phyloP scores from a whole-genome alignment of 2,888 invertebrate species.

The Drosophila siamana region DNA sequence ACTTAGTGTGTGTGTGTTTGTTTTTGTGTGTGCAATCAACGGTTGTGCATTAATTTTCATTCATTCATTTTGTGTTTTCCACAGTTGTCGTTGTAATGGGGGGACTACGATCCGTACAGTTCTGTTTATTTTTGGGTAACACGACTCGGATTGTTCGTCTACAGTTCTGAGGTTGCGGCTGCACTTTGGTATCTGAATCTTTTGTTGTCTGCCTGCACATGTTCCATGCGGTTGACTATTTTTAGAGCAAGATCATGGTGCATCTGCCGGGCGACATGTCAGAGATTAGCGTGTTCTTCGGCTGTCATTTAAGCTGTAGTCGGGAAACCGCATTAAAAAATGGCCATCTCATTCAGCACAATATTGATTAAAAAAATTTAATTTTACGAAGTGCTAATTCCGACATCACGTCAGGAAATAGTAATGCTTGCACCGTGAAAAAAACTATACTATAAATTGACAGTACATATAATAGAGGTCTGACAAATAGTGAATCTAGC shows the following conservation, averaged over 20 bases:
- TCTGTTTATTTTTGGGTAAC: slow-evolving; percentile 34
- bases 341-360: not conserved
- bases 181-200: slow-evolving; percentile 22
- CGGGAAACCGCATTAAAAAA: not conserved
- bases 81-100: not conserved
- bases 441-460: not conserved
- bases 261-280: slow-evolving; percentile 34
- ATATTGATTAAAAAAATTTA: not conserved
- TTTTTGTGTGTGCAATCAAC: slow-evolving; percentile 3
- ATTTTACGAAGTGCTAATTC: not conserved
- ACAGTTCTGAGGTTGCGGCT: slow-evolving; percentile 5
- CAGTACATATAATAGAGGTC: not conserved
- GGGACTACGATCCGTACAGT: not conserved
- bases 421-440: not conserved
- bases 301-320: not conserved
- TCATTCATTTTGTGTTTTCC: slow-evolving; percentile 24
- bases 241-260: slow-evolving; percentile 36
- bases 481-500: not conserved
- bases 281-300: slow-evolving; percentile 21
- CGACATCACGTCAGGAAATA: not conserved
- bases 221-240: slow-evolving; percentile 49
- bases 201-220: slow-evolving; percentile 40
- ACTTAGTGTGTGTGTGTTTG: not conserved
- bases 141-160: slow-evolving; percentile 14
- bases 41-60: slow-evolving; percentile 15